phyloP scores from a whole-genome alignment of 2,113 vertebrate species.

The Varanus salvator region DNA sequence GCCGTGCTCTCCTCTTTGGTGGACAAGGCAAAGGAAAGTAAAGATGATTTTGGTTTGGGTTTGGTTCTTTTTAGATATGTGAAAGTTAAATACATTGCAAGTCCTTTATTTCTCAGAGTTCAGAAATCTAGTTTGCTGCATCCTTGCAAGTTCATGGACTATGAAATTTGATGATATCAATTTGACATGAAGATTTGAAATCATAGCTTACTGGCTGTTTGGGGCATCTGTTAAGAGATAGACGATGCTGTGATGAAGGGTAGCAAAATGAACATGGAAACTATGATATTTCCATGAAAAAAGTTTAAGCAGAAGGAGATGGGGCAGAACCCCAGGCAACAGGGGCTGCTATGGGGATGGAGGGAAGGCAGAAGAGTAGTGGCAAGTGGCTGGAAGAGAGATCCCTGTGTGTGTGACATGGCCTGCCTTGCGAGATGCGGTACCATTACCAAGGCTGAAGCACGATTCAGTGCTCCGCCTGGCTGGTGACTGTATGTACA shows the following conservation, averaged over 20 bases:
- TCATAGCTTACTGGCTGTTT: constrained; percentile 8
- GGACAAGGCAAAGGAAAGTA: not conserved
- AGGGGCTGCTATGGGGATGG: too few relatives aligned
- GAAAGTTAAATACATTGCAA: not conserved
- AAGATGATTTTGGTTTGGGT: not conserved
- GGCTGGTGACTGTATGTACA: too few relatives aligned
- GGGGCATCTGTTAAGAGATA: constrained; percentile 60
- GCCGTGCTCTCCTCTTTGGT: not conserved
- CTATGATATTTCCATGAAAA: not conserved
- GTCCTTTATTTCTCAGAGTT: not conserved
- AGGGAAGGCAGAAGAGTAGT: too few relatives aligned
- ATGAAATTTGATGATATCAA: not conserved
- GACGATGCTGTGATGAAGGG: constrained; percentile 28
- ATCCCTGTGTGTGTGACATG: too few relatives aligned
- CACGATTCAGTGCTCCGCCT: too few relatives aligned
- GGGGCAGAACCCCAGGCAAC: too few relatives aligned
- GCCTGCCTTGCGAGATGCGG: too few relatives aligned
- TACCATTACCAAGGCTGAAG: too few relatives aligned
- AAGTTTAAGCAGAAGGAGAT: not conserved
- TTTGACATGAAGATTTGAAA: constrained; percentile 17
- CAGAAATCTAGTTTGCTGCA: not conserved
- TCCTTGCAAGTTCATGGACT: constrained; percentile 46
- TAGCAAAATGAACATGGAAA: constrained; percentile 15
- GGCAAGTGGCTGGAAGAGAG: too few relatives aligned
- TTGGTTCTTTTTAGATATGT: not conserved